Base-by-base conservation (phyloP, 2,888 invertebrate species). In the Agapetus fuscipes region DNA sequence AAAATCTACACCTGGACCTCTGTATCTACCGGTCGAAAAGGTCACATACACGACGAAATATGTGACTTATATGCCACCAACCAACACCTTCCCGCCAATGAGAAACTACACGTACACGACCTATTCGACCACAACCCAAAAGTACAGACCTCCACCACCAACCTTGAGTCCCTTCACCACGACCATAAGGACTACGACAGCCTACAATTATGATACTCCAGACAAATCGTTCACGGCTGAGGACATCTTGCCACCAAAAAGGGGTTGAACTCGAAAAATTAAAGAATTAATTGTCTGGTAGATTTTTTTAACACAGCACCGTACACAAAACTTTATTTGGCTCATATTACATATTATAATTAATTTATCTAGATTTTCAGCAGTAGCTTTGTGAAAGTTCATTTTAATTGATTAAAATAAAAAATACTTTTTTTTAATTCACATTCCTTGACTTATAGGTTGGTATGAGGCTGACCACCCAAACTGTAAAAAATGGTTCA, bases 1-100 rank as follows among this genome's bases (percentile, higher is more conserved):
- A 20, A 29, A 46, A 4, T 38, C 45, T 4, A 36, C 44, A 1
- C 30, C 40, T 0, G 41, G 44, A 7, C 43, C 46, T 1, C 34
- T 31, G 7, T 34, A 10, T 9, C 27, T 14, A 3, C 29, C 37
- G 2, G 15, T 20, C 5, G 20, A 20, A 20, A 20, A 20, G 9
- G 20, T 20, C 5, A 20, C 20, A 9, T 9, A 6, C 20, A 20
- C 20, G 9, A 20, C 20, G 20, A 20, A 9, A 9, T 9, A 6
- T 4, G 12, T 3, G 3, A 37, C n/a, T 4, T 41, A 41, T 15
- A 41, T 41, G 41, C 41, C 37, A 3, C 16, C 17, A 14, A 34
- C 36, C 32, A 31, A 27, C 25, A 9, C 41, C 36, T 9, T 41
- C 39, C 39, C 45, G 37, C 24, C 39, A 16, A 33, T n/a, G 24